A percentile compares a stretch with the other conserved stretches of the same genome.
phyloP scores from a whole-genome alignment of 2,888 invertebrate genomes.

The Drosophila eohydei region DNA sequence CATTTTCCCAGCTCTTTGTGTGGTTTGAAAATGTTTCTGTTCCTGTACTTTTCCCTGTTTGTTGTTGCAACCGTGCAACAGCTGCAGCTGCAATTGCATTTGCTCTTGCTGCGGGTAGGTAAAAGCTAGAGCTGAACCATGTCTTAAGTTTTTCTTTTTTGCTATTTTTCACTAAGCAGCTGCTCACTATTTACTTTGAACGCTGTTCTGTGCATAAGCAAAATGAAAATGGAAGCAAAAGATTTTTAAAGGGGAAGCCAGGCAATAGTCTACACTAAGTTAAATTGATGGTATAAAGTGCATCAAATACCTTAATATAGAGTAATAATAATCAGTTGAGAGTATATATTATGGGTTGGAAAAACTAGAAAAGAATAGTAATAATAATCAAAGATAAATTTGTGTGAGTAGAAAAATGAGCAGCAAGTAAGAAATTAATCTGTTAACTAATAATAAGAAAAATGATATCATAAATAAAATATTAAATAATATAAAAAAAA shows the following conservation, averaged over 20 bases:
- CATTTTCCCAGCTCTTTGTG: conserved; percentile 15
- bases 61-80: conserved; percentile 38
- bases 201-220: conserved; percentile 20
- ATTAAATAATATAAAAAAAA: not conserved
- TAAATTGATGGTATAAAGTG: not conserved
- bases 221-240: conserved; percentile 25
- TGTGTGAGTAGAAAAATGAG: not conserved
- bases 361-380: not conserved
- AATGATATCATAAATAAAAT: not conserved
- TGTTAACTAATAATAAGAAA: not conserved
- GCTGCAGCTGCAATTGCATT: conserved; percentile 26
- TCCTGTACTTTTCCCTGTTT: conserved; percentile 9
- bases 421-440: not conserved
- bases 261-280: not conserved
- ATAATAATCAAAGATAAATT: not conserved
- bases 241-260: not conserved
- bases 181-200: conserved; percentile 31
- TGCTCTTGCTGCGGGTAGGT: conserved; percentile 21
- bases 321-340: not conserved
- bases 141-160: conserved; percentile 26
- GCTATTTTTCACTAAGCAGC: conserved; percentile 24
- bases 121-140: conserved; percentile 4
- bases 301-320: conserved; percentile 2
- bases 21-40: conserved; percentile 3
- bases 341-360: not conserved